Base-by-base conservation (phyloP, 1,140 invertebrate species). In the Drosophila truncata region DNA sequence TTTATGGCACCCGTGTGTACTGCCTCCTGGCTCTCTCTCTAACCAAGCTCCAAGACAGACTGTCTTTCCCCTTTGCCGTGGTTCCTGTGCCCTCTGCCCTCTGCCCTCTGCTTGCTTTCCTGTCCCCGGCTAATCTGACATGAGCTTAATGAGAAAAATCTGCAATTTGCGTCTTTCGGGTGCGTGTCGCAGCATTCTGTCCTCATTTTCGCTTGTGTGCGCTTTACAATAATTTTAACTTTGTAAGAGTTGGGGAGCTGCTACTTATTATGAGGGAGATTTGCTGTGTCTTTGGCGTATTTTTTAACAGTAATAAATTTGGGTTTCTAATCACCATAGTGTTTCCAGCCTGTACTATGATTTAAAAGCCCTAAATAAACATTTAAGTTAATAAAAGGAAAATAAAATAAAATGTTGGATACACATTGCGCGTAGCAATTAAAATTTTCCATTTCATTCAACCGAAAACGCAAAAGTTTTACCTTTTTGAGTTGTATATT, bases 371-470 rank as follows among this genome's bases (percentile, higher is more conserved):
- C 16, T 52, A 10, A 50, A 33, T 33, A 18, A 27, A 62, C 29
- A 13, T 44, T 6, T 5, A 18, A 2, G n/a, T 42, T 13, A 9
- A 33, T 65, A 23, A 18, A n/a, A 44, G 23, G 10, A 46, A 14
- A n/a, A 7, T 37, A 37, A 23, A 11, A 54, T 23, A 35, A 35
- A 23, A 35, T 39, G 11, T 11, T 70, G 25, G 23, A 27, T 27
- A 71, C 42, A 31, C 50, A 33, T 49, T 11, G 27, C 27, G 41
- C 42, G 67, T 23, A 90, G 90, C 90, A 91, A 91, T 91, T 91
- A 91, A 91, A 91, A 91, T 91, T 83, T 91, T 91, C 90, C 90
- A 91, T 90, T 90, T 90, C 90, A 90, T 77, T 91, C 90, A 88
- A 91, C 90, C 70, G 77, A 61, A 90, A 90, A 85, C 54, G 69